A percentile compares a stretch with the other conserved stretches of the same genome.
Evolutionary conservation across 2,888 invertebrate species (phyloP).

Genomic region (Apodemia zela): DNA sequence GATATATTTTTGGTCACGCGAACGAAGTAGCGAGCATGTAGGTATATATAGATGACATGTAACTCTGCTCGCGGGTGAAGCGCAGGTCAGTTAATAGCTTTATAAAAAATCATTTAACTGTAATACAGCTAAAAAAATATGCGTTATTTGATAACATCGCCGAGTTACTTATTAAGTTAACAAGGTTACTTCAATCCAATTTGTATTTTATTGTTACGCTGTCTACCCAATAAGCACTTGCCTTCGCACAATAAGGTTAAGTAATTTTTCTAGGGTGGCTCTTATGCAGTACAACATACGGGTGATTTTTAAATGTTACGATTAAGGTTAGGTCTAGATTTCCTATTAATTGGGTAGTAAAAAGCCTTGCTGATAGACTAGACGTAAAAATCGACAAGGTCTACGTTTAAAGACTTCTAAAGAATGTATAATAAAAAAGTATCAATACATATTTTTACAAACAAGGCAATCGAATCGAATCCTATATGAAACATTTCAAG

Average conservation of each 20-base stretch:
- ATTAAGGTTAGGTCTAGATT: background rate
- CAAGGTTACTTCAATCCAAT: conserved; percentile 15
- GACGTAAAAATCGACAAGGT: background rate
- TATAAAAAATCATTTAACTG: background rate
- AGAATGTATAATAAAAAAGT: too few species aligned
- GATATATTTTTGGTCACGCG: too few species aligned
- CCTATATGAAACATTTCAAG: too few species aligned
- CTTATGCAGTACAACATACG: background rate
- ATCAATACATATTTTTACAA: too few species aligned
- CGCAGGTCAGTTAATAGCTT: background rate
- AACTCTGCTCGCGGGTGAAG: too few species aligned
- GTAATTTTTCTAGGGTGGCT: background rate
- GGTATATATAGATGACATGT: too few species aligned
- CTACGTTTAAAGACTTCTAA: background rate
- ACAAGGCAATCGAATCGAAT: too few species aligned
- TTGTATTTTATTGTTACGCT: conserved; percentile 5
- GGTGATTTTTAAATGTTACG: background rate
- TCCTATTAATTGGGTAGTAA: background rate
- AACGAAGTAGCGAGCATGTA: too few species aligned
- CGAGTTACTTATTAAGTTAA: conserved; percentile 8
- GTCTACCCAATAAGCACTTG: background rate
- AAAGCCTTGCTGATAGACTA: conserved; percentile 4
- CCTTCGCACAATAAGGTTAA: conserved; percentile 1
- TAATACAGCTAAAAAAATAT: background rate
- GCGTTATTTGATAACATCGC: conserved; percentile 9